A percentile compares a stretch with the other conserved stretches of the same genome.
phyloP scores from a whole-genome alignment of 1,140 invertebrate species.

The Pygmarrhopalites habei region DNA sequence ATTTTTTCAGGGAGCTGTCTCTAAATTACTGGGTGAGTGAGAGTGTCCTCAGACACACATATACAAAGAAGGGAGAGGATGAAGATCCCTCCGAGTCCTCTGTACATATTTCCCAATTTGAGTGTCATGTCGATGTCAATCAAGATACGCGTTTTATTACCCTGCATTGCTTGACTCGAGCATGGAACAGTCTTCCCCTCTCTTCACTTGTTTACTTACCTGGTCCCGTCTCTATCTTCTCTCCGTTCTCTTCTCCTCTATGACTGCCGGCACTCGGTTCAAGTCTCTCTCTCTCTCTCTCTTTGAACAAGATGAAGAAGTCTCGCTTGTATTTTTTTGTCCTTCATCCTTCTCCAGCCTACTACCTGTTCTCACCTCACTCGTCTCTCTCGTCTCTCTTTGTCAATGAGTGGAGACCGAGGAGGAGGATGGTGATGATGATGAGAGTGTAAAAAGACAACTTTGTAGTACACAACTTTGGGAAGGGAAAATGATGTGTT shows the following conservation, averaged over 20 bases:
- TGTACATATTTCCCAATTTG: constrained; percentile 27
- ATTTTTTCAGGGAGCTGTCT: constrained; percentile 83
- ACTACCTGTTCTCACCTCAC: not conserved
- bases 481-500: constrained; percentile 14
- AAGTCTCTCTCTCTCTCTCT: too few relatives aligned
- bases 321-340: not conserved
- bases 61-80: not conserved
- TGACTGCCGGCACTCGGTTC: constrained; percentile 1
- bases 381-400: not conserved
- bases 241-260: not conserved
- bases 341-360: not conserved
- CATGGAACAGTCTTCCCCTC: not conserved
- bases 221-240: not conserved
- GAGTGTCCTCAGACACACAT: too few relatives aligned
- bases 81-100: too few relatives aligned
- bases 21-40: constrained; percentile 73
- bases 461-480: not conserved
- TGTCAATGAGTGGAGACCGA: not conserved
- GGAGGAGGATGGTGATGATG: not conserved
- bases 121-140: constrained; percentile 24
- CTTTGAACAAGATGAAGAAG: too few relatives aligned
- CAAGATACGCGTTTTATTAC: constrained; percentile 27
- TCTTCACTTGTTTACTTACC: not conserved
- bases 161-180: constrained; percentile 5
- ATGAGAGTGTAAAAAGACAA: not conserved